Evolutionary conservation across 2,113 vertebrate genomes (phyloP).

Genomic region (Columba janthina): DNA sequence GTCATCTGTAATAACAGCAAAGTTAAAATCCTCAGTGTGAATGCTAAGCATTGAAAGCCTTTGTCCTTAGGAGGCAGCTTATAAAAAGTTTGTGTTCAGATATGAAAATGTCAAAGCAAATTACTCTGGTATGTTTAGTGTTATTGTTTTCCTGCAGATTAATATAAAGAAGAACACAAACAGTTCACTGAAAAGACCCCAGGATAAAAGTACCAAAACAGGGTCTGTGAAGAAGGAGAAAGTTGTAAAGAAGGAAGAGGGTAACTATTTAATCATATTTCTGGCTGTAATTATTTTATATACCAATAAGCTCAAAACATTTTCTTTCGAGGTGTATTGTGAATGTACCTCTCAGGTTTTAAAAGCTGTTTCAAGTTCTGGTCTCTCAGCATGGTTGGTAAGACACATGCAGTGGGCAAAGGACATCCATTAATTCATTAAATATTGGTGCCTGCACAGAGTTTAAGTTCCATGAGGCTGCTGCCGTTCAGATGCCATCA

Average conservation of each 20-base stretch:
- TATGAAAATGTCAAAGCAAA: background rate
- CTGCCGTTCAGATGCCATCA: background rate
- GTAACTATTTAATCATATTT: slow-evolving; percentile 70
- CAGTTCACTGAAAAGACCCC: slow-evolving; percentile 86
- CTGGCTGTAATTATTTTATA: background rate
- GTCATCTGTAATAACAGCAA: background rate
- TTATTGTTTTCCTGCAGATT: slow-evolving; percentile 72
- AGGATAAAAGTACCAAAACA: slow-evolving; percentile 83
- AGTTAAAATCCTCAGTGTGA: background rate
- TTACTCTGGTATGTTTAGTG: background rate
- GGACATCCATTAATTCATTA: background rate
- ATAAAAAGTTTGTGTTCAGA: background rate
- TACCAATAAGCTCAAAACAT: background rate
- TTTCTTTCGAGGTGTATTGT: background rate
- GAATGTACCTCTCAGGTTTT: background rate
- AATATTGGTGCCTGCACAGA: background rate
- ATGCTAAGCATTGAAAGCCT: background rate
- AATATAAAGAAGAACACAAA: slow-evolving; percentile 81
- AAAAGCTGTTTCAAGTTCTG: background rate
- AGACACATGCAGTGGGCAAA: background rate
- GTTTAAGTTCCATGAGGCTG: background rate
- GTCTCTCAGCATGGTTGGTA: background rate
- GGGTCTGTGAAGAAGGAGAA: slow-evolving; percentile 91
- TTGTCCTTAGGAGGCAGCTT: background rate
- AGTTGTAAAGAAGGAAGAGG: slow-evolving; percentile 80